Conservation (phyloP, 2,888 invertebrate species). For the Eupithecia inturbata region DNA sequence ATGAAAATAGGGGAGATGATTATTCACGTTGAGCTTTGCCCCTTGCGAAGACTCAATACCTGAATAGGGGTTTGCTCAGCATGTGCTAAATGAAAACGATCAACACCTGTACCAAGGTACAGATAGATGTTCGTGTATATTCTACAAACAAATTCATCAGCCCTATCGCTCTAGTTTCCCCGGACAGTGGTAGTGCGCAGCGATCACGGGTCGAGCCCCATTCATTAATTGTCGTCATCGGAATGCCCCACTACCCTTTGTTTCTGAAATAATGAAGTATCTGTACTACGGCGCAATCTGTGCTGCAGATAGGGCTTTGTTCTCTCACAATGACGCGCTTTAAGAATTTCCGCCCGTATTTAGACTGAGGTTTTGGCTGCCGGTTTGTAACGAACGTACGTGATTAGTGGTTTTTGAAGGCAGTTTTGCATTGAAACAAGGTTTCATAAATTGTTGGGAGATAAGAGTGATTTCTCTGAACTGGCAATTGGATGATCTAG, state of each 20-base stretch:
- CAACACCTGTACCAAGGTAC: no score
- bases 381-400: constrained; percentile 11
- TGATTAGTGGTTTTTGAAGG: constrained; percentile 14
- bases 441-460: constrained; percentile 3
- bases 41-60: background rate
- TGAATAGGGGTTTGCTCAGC: background rate
- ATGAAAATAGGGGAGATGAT: background rate
- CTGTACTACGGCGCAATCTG: constrained; percentile 9
- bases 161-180: background rate
- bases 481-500: no score
- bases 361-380: constrained; percentile 36
- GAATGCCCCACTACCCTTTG: constrained; percentile 29
- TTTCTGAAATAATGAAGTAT: constrained; percentile 14
- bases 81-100: background rate
- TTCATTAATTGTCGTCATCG: constrained; percentile 32
- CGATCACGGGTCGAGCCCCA: constrained; percentile 5
- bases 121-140: background rate
- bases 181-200: background rate
- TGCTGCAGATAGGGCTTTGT: constrained; percentile 42
- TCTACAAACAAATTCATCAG: background rate
- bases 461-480: background rate
- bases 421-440: background rate
- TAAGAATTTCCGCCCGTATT: constrained; percentile 43
- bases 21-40: background rate
- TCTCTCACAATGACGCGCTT: constrained; percentile 45